Percentiles rank a stretch among this genome's conserved stretches.
Conservation (phyloP, 2,797 vertebrate species). For the Enteromius argenteus region DNA sequence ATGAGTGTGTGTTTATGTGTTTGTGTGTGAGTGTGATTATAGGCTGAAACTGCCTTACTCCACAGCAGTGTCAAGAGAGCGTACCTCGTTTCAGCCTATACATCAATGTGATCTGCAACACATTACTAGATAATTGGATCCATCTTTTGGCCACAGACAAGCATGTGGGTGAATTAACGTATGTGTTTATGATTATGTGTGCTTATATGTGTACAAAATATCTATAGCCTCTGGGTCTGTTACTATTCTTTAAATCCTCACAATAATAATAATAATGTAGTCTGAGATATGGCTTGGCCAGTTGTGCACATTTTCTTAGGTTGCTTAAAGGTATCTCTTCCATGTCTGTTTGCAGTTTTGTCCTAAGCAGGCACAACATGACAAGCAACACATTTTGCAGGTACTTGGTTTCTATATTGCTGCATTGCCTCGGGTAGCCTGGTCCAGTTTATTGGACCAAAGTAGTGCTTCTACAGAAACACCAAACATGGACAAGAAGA, state of each 20-base stretch:
- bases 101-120: neutral
- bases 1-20: neutral
- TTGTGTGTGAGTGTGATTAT: conserved; percentile 4
- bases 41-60: neutral
- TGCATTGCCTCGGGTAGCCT: neutral
- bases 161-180: neutral
- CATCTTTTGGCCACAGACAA: neutral
- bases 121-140: conserved; percentile 24
- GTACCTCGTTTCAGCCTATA: neutral
- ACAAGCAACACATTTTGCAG: neutral
- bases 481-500: neutral
- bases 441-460: neutral
- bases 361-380: neutral
- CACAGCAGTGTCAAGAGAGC: neutral
- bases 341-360: neutral
- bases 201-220: neutral
- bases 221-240: neutral
- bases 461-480: neutral
- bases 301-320: neutral
- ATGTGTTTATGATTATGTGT: conserved; percentile 15
- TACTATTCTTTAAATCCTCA: neutral
- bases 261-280: neutral
- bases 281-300: neutral
- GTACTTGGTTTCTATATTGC: neutral
- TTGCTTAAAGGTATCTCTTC: neutral